Base-by-base conservation (phyloP, 2,113 vertebrate species). In the Nesoenas mayeri region DNA sequence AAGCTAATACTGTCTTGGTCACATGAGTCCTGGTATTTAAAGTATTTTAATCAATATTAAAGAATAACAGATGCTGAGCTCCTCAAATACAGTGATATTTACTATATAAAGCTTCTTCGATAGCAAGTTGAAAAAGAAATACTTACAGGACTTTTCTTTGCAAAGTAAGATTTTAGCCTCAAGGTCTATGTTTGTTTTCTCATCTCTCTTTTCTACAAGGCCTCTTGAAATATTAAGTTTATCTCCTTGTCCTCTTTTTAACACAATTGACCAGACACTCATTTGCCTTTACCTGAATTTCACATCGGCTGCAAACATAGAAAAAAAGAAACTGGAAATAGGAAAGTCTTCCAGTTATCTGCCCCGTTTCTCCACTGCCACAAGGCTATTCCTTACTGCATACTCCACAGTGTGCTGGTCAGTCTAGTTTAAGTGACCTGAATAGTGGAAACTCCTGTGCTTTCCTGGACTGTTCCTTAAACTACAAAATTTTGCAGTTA, bases 41-140 rank as follows among this genome's bases (percentile, higher is more conserved):
- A 92, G 36, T 79, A 84, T 32, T 91, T 96, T 95, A 95, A 92
- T 97, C 75, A 93, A 89, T 92, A 89, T 95, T 72, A 93, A 93
- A 94, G 88, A 91, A 92, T 72, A 97, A 89, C 66, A 93, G 61
- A 79, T 34, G 19, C 21, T 95, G 79, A 97, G n/a, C 57, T 91
- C 50, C 72, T 11, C 78, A 94, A 95, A 93, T 81, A 75, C 67
- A 82, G 90, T 81, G 85, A 31, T 88, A 64, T 91, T 95, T 86
- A 67, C 56, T 85, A 22, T 79, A 93, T 85, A 95, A 96, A 97
- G 12, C 40, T 51, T 82, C 44, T 77, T 88, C 36, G 2, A 66
- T 72, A 38, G 51, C 14, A 83, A 81, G 20, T 32, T 38, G 74
- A 67, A 81, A 92, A 85, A 83, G 54, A 80, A 77, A 60, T 36